phyloP scores from a whole-genome alignment of 2,113 vertebrate species.

The Riparia riparia region DNA sequence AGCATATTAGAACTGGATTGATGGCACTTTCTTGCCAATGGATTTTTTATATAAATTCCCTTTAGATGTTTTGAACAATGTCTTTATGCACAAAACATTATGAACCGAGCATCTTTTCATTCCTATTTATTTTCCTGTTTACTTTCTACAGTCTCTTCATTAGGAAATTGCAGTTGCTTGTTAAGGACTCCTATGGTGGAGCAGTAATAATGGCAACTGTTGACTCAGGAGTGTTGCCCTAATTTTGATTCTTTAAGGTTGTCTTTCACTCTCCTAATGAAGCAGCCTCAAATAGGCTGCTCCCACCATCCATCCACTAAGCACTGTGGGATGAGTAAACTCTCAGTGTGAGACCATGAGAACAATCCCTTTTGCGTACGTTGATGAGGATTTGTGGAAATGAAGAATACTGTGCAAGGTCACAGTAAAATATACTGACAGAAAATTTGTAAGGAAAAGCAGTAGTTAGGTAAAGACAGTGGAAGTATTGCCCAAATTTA shows the following conservation, averaged over 20 bases:
- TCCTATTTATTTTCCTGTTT: slow-evolving; percentile 39
- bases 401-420: neutral
- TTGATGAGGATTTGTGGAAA: slow-evolving; percentile 26
- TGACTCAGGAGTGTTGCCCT: slow-evolving; percentile 49
- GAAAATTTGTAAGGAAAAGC: neutral
- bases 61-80: neutral
- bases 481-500: neutral
- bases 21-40: neutral
- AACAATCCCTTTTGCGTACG: slow-evolving; percentile 38
- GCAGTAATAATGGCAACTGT: slow-evolving; percentile 28
- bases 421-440: neutral
- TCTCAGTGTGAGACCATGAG: slow-evolving; percentile 39
- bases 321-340: slow-evolving; percentile 46
- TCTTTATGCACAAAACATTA: slow-evolving; percentile 2
- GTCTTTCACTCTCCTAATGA: slow-evolving; percentile 49
- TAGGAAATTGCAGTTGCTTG: slow-evolving; percentile 7
- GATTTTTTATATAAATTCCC: neutral
- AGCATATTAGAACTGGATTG: neutral
- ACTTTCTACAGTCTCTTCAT: neutral
- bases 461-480: neutral
- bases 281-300: slow-evolving; percentile 21
- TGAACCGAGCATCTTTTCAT: neutral
- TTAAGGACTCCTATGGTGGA: slow-evolving; percentile 19
- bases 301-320: slow-evolving; percentile 9
- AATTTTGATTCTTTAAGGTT: slow-evolving; percentile 54